Base-by-base conservation (phyloP, 2,113 vertebrate species). In the Phainopepla nitens region DNA sequence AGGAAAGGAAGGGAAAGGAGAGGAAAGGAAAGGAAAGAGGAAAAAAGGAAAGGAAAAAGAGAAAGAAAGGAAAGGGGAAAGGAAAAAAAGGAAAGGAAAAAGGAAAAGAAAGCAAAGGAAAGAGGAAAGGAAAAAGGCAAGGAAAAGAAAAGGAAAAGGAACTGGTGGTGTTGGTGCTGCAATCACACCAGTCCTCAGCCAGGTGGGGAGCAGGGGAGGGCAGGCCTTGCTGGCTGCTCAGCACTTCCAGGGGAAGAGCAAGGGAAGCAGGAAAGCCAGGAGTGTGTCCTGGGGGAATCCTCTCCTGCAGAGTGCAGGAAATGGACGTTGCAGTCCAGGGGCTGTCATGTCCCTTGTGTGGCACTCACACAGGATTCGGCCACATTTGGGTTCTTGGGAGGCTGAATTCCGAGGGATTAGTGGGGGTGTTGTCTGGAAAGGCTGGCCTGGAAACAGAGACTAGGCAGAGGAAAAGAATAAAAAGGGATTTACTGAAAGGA, bases 291-390 rank as follows among this genome's bases (percentile, higher is more conserved):
- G 87, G 33, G 79, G 11, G n/a, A 45, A 20, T 2, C 16, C 8
- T 31, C 41, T 42, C 28, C 50, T 42, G 64, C 7, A 0, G 31
- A 7, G 19, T 2, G 35, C 25, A 31, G 17, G n/a, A 3, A 1
- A 0, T 0, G 17, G 49, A 4, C 8, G 33, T 17, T 12, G 61
- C 42, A 23, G 4, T 23, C 14, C 4, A 3, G n/a, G 33, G 44
- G 23, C 20, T 69, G 17, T 20, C 14, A 49, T 70, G 64, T 33
- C 23, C 1, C 50, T 35, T 6, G 57, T 5, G 1, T 4, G 42
- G 27, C 39, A 2, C 14, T 13, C 78, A 9, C 20, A 0, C 0
- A 6, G 22, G 44, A 33, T 62, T 57, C 0, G 3, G 54, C 13
- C 22, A 2, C 9, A 0, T 58, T 33, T 6, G 25, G 33, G 8